Percentiles rank a stretch among this genome's conserved stretches.
Evolutionary conservation across 1,140 invertebrate species (phyloP).

Genomic region (Megalonaias nervosa): DNA sequence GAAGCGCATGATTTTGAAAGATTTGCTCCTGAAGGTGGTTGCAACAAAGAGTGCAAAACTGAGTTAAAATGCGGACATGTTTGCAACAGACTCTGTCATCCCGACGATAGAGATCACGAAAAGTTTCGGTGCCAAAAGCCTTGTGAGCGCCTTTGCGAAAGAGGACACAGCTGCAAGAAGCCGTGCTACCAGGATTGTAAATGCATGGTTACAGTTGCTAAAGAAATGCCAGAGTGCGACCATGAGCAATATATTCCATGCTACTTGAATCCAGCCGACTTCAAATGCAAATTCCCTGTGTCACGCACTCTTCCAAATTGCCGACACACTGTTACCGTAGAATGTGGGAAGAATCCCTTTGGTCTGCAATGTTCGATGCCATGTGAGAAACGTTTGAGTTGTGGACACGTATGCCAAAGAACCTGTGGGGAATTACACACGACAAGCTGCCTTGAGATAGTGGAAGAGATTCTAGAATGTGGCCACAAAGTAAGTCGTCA

Average conservation of each 20-base stretch:
- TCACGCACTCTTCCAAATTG: conserved; percentile 20
- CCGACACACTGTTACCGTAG: conserved; percentile 20
- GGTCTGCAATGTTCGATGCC: not conserved
- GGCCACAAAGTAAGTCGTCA: conserved; percentile 48
- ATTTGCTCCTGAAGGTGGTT: conserved; percentile 63
- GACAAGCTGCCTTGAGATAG: not conserved
- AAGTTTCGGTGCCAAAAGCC: conserved; percentile 51
- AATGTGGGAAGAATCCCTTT: conserved; percentile 22
- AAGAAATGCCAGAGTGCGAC: conserved; percentile 35
- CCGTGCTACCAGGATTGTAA: conserved; percentile 30
- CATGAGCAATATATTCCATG: conserved; percentile 47
- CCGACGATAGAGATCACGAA: conserved; percentile 42
- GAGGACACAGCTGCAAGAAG: conserved; percentile 65
- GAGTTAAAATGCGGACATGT: conserved; percentile 60
- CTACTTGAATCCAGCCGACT: conserved; percentile 25
- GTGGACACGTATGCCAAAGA: conserved; percentile 1
- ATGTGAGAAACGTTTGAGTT: not conserved
- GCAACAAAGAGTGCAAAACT: conserved; percentile 54
- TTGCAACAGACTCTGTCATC: conserved; percentile 53
- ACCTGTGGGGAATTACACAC: not conserved
- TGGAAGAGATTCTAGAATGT: conserved; percentile 33
- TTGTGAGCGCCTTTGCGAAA: conserved; percentile 71
- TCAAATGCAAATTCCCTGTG: conserved; percentile 24
- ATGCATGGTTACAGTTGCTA: not conserved
- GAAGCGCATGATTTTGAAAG: conserved; percentile 55